Evolutionary conservation across 2,888 invertebrate species (phyloP).

Genomic region (Epirrhoe tristata): DNA sequence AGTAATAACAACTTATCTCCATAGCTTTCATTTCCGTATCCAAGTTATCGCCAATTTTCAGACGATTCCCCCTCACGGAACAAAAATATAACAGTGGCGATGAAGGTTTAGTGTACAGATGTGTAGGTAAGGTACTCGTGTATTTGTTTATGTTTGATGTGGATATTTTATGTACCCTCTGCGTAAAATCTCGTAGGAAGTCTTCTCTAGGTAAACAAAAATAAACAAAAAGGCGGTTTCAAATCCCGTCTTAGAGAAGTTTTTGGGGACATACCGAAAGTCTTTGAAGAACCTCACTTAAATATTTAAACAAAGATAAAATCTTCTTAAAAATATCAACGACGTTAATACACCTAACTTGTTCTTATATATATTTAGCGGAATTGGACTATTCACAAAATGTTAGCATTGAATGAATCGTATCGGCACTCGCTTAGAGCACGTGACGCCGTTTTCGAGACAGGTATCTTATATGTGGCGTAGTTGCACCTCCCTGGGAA

Average conservation of each 20-base stretch:
- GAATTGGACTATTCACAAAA: neutral
- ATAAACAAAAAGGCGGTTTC: too few relatives aligned
- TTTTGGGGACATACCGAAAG: too few relatives aligned
- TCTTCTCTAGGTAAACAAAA: too few relatives aligned
- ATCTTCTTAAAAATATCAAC: too few relatives aligned
- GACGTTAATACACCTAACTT: too few relatives aligned
- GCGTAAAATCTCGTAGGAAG: neutral
- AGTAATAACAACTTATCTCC: constrained; percentile 75
- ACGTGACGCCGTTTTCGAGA: constrained; percentile 51
- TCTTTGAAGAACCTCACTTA: too few relatives aligned
- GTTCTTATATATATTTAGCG: neutral
- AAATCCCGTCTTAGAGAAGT: too few relatives aligned
- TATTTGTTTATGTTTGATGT: neutral
- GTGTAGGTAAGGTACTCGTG: neutral
- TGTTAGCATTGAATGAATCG: neutral
- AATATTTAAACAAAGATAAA: too few relatives aligned
- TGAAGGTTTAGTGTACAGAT: constrained; percentile 12
- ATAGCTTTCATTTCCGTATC: constrained; percentile 70
- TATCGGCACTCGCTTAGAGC: constrained; percentile 13
- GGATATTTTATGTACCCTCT: neutral
- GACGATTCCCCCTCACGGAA: constrained; percentile 50
- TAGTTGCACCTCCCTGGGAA: constrained; percentile 49
- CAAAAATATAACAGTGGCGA: constrained; percentile 35
- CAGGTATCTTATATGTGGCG: constrained; percentile 45
- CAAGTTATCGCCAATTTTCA: constrained; percentile 67